phyloP scores from a whole-genome alignment of 2,113 vertebrate genomes.

The Nothocercus nigrocapillus region DNA sequence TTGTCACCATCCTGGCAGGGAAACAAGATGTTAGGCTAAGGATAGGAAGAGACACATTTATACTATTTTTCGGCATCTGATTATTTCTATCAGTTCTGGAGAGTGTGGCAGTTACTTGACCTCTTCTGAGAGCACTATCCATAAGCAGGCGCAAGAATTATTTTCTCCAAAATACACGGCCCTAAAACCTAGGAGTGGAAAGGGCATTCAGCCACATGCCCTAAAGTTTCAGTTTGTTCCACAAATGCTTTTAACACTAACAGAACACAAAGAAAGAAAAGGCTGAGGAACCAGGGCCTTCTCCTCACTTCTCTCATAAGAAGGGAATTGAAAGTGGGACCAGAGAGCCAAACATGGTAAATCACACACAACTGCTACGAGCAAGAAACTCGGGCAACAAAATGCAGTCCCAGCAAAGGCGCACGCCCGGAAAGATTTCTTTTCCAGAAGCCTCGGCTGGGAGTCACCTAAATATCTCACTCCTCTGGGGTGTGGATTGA shows the following conservation, averaged over 20 bases:
- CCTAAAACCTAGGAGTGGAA: not conserved
- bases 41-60: accelerated
- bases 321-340: not conserved
- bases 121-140: accelerated
- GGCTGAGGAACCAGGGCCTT: not conserved
- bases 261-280: not conserved
- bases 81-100: not conserved
- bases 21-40: accelerated
- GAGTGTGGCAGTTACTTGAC: accelerated
- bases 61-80: accelerated
- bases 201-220: not conserved
- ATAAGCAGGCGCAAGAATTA: accelerated
- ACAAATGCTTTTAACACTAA: accelerated
- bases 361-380: not conserved
- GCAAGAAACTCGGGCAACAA: not conserved
- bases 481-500: slow-evolving; percentile 4
- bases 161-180: not conserved
- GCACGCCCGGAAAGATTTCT: not conserved
- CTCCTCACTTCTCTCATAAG: not conserved
- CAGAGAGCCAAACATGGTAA: not conserved
- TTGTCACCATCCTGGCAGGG: slow-evolving; percentile 91
- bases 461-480: not conserved
- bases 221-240: not conserved
- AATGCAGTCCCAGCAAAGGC: not conserved
- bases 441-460: not conserved